Base-by-base conservation (phyloP, 1,140 invertebrate genomes). In the Caenorhabditis remanei region DNA sequence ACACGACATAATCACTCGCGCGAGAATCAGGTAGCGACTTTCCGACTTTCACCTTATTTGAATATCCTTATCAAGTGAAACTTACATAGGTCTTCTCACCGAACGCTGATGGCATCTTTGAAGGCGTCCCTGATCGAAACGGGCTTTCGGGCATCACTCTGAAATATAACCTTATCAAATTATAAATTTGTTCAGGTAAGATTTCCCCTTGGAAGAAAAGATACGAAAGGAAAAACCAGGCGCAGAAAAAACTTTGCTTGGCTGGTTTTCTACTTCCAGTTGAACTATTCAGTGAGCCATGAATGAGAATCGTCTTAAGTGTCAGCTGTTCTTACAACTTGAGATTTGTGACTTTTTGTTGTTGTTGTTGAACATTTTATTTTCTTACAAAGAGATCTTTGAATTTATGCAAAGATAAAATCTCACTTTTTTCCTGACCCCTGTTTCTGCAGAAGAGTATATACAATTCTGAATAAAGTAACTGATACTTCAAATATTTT, bases 21-120 rank as follows among this genome's bases (percentile, higher is more conserved):
- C 13, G 61, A 63, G 8, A 24, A 79, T n/a, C n/a, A 79, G 71
- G 13, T 16, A 65, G 63, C 16, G 41, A 83, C 79, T 32, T 40
- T 83, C 11, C 41, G 11, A 40, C 79, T 83, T 61, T 84, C 56
- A 63, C 61, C 61, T 55, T 3, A 41, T 58, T 19, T 21, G 0
- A 85, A 41, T 71, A 7, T 46, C n/a, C 24, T 79, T 79, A 79
- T 79, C 71, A 79, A 79, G 71, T 79, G 46, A 63, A 63, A 85
- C 85, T 79, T 58, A 85, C 85, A 79, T 85, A 85, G n/a, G 85
- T 85, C 67, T 75, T 85, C 50, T 85, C 85, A 16, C 85, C 85
- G 67, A 85, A 85, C 24, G 85, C 85, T 46, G 71, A 79, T 50
- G 71, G 71, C 71, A 79, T 79, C 71, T 53, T 79, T 53, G 71